Percentiles rank a stretch among this genome's conserved stretches.
Evolutionary conservation across 2,888 invertebrate species (phyloP).

Genomic region (Aleiodes leptofemur): DNA sequence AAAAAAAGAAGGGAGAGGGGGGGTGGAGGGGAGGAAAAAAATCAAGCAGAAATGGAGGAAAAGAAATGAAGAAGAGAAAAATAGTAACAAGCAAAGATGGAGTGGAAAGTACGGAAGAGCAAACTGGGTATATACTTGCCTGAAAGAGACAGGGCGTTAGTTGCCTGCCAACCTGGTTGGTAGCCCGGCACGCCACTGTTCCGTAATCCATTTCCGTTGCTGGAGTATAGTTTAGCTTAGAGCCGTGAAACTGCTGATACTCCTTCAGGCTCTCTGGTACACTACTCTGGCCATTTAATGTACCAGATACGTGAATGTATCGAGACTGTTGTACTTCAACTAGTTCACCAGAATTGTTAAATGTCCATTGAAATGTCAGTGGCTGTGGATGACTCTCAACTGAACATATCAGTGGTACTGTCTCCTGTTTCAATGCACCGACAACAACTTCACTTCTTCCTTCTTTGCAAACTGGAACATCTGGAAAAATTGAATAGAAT

Average conservation of each 20-base stretch:
- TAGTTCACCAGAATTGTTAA: constrained; percentile 93
- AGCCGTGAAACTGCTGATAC: constrained; percentile 76
- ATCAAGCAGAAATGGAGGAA: constrained; percentile 29
- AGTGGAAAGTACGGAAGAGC: constrained; percentile 9
- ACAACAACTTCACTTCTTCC: constrained; percentile 86
- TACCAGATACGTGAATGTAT: constrained; percentile 65
- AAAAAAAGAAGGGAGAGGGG: constrained; percentile 4
- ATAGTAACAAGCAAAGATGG: constrained; percentile 27
- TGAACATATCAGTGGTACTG: constrained; percentile 89
- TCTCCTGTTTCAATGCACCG: constrained; percentile 92
- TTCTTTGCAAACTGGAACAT: constrained; percentile 74
- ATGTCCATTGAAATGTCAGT: constrained; percentile 92
- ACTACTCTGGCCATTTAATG: constrained; percentile 63
- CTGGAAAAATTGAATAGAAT: constrained; percentile 53
- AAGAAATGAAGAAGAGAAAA: constrained; percentile 22
- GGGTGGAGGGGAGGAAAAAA: constrained; percentile 36
- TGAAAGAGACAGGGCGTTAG: constrained; percentile 91
- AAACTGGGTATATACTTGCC: constrained; percentile 73
- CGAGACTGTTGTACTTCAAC: constrained; percentile 84
- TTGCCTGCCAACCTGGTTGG: constrained; percentile 89
- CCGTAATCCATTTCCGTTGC: constrained; percentile 93
- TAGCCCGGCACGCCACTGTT: constrained; percentile 90
- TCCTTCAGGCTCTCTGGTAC: constrained; percentile 68
- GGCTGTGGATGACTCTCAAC: constrained; percentile 93
- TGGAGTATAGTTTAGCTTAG: constrained; percentile 89